Conservation (phyloP, 2,888 invertebrate genomes). For the Euphydryas editha region DNA sequence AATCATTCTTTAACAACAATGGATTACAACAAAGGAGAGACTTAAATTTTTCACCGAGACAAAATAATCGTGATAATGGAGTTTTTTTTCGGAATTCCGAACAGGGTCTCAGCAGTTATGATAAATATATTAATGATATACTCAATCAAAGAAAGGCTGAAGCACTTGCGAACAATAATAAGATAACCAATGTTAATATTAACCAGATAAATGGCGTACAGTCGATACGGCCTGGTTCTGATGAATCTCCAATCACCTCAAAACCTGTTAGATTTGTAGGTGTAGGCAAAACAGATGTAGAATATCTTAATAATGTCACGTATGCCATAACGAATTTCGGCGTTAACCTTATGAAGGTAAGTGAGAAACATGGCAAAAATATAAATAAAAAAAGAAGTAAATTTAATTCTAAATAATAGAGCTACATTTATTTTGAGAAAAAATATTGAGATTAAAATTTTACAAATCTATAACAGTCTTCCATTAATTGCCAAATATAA, state of each 20-base stretch:
- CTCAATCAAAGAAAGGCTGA: slow-evolving; percentile 14
- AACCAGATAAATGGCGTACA: slow-evolving; percentile 19
- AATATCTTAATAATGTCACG: slow-evolving; percentile 48
- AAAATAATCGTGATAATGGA: background rate
- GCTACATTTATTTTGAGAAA: background rate
- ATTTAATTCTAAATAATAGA: background rate
- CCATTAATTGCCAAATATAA: background rate
- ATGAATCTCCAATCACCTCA: slow-evolving; percentile 25
- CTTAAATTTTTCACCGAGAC: background rate
- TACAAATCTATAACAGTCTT: background rate
- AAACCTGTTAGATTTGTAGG: slow-evolving; percentile 36
- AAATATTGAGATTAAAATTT: too few relatives aligned
- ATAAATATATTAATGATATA: slow-evolving; percentile 28
- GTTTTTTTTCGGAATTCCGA: background rate
- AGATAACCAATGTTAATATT: slow-evolving; percentile 18
- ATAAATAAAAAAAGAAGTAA: background rate
- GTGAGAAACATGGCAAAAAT: background rate
- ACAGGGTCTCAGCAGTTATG: slow-evolving; percentile 13
- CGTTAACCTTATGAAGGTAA: slow-evolving; percentile 63
- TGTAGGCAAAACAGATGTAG: slow-evolving; percentile 38
- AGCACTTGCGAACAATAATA: background rate
- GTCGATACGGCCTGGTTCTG: slow-evolving; percentile 8
- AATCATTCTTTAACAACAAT: slow-evolving; percentile 2
- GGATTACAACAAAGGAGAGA: slow-evolving; percentile 9
- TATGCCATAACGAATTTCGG: slow-evolving; percentile 60